Evolutionary conservation across 2,113 vertebrate species (phyloP).

Genomic region (Columba janthina): DNA sequence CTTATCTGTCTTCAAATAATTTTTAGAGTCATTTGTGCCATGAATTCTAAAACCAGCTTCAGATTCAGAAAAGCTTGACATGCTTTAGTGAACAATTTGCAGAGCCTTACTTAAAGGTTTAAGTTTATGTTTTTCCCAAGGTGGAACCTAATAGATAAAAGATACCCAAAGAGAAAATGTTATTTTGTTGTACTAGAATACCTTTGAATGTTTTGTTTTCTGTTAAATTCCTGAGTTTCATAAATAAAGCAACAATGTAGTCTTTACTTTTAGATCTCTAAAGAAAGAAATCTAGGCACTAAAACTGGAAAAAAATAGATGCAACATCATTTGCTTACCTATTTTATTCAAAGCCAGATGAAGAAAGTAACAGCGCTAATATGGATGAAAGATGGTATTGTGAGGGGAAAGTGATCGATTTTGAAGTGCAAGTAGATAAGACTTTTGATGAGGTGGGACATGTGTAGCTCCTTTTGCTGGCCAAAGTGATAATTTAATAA

Average conservation of each 20-base stretch:
- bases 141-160: neutral
- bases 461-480: neutral
- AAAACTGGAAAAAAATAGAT: neutral
- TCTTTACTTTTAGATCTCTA: neutral
- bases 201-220: neutral
- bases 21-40: neutral
- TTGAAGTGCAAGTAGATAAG: neutral
- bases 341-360: neutral
- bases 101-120: neutral
- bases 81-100: neutral
- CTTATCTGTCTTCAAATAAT: neutral
- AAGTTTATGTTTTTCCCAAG: neutral
- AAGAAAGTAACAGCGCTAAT: neutral
- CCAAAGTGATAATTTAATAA: neutral
- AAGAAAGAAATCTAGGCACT: neutral
- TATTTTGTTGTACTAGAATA: neutral
- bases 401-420: neutral
- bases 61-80: neutral
- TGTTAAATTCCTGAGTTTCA: neutral
- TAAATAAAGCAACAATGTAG: neutral
- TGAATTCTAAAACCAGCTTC: neutral
- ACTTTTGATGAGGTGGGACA: neutral
- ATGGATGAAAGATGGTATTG: neutral
- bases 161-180: neutral
- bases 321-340: accelerated